phyloP scores from a whole-genome alignment of 2,797 vertebrate species.

The Lepilemur ruficaudatus region DNA sequence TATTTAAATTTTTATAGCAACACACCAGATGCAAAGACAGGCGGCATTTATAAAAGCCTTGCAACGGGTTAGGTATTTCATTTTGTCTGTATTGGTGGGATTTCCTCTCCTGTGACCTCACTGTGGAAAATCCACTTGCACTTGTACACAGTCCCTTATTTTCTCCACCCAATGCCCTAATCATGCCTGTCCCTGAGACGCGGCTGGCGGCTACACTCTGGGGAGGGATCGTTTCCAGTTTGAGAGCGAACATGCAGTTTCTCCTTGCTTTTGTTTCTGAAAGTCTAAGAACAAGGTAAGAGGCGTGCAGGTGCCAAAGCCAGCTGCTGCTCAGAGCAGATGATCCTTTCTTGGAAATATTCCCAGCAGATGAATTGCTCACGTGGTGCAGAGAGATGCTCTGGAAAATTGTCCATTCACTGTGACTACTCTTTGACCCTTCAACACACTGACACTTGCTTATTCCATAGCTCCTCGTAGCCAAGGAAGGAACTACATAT shows the following conservation, averaged over 20 bases:
- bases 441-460: conserved; percentile 57
- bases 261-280: conserved; percentile 63
- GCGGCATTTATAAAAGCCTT: conserved; percentile 25
- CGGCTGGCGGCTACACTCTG: neutral
- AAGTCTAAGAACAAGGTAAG: conserved; percentile 75
- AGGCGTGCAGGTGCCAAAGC: conserved; percentile 61
- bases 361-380: conserved; percentile 79
- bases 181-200: neutral
- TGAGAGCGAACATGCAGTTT: neutral
- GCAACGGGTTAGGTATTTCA: neutral
- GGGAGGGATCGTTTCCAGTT: conserved; percentile 41
- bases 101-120: conserved; percentile 70
- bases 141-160: conserved; percentile 55
- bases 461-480: neutral
- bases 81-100: conserved; percentile 41
- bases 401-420: conserved; percentile 77
- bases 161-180: conserved; percentile 53
- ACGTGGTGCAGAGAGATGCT: conserved; percentile 72
- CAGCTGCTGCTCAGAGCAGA: conserved; percentile 76
- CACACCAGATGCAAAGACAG: conserved; percentile 47
- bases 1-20: conserved; percentile 55
- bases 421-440: conserved; percentile 55
- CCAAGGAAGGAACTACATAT: neutral
- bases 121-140: conserved; percentile 71
- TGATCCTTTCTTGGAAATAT: conserved; percentile 76